Evolutionary conservation across 1,140 invertebrate species (phyloP).

Genomic region (Lepidostoma basale): DNA sequence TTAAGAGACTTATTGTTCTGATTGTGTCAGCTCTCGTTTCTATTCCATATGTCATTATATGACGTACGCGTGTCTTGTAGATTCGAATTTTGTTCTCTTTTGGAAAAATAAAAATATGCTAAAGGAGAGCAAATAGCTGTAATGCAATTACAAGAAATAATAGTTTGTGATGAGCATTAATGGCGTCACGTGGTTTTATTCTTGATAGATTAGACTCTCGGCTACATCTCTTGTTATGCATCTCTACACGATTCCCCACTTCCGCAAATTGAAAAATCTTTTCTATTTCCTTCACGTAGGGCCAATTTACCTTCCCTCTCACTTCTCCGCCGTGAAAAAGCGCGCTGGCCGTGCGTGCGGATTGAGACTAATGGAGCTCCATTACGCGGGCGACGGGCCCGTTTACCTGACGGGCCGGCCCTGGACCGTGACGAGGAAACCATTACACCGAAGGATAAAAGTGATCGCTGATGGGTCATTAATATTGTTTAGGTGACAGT

Average conservation of each 20-base stretch:
- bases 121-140: too few species aligned
- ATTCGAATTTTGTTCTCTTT: too few species aligned
- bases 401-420: conserved; percentile 27
- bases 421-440: conserved; percentile 3
- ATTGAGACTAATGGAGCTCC: conserved; percentile 31
- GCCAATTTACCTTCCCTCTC: conserved; percentile 9
- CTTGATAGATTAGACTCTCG: neutral
- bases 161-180: too few species aligned
- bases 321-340: conserved; percentile 20
- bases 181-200: too few species aligned
- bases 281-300: conserved; percentile 26
- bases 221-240: neutral
- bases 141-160: too few species aligned
- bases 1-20: too few species aligned
- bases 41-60: too few species aligned
- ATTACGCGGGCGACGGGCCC: conserved; percentile 5
- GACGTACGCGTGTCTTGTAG: too few species aligned
- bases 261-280: conserved; percentile 25
- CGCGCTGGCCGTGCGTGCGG: conserved; percentile 17
- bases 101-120: too few species aligned
- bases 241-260: conserved; percentile 5
- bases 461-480: neutral
- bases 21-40: too few species aligned
- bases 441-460: neutral
- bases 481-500: conserved; percentile 3